Conservation (phyloP, 1,140 invertebrate species). For the Antheraea mylitta region DNA sequence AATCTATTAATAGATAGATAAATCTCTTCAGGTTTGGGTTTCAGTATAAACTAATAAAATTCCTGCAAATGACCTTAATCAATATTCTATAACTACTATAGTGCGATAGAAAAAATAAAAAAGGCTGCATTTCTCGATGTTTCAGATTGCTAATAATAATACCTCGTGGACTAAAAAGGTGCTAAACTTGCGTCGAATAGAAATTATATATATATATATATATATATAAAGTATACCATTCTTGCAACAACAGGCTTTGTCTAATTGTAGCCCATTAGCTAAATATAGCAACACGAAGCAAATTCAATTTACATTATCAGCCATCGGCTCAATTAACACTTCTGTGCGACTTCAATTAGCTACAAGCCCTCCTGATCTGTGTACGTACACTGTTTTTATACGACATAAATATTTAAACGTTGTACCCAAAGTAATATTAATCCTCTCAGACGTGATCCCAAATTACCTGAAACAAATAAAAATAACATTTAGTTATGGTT, state of each 20-base stretch:
- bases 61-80: no score
- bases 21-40: no score
- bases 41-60: no score
- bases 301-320: slow-evolving; percentile 19
- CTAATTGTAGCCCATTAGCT: slow-evolving; percentile 2
- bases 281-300: slow-evolving; percentile 12
- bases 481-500: background rate
- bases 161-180: no score
- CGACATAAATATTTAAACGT: no score
- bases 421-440: background rate
- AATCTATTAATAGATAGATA: no score
- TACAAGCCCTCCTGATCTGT: slow-evolving; percentile 4
- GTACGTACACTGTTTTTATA: background rate
- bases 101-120: no score
- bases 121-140: no score
- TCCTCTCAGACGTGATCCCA: background rate
- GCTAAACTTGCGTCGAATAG: no score
- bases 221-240: background rate
- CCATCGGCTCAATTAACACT: slow-evolving; percentile 20
- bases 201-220: no score
- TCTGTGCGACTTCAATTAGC: slow-evolving; percentile 14
- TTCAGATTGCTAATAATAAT: no score
- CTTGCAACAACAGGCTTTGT: background rate
- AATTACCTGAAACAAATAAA: slow-evolving; percentile 1
- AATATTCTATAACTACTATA: no score